A percentile compares a stretch with the other conserved stretches of the same genome.
phyloP scores from a whole-genome alignment of 2,113 vertebrate species.

The Malurus alboscapulatus region DNA sequence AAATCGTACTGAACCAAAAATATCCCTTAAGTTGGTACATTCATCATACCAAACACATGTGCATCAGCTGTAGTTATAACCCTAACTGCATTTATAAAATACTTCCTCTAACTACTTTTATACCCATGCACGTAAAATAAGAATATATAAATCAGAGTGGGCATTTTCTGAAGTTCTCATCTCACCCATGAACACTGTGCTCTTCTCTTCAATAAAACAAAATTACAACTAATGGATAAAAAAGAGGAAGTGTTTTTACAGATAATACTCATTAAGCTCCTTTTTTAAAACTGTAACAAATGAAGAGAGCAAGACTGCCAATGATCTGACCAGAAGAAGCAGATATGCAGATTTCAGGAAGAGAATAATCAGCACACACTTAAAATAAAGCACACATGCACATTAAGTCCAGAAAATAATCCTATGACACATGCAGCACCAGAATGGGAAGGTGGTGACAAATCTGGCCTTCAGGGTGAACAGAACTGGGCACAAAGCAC shows the following conservation, averaged over 20 bases:
- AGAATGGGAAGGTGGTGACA: not conserved
- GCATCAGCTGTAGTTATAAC: not conserved
- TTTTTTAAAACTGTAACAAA: not conserved
- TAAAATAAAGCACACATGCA: not conserved
- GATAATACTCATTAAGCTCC: not conserved
- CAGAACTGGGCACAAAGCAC: not conserved
- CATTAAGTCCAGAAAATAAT: fast-evolving
- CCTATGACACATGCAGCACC: fast-evolving
- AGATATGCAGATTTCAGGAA: not conserved
- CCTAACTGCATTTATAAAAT: not conserved
- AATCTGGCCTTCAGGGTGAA: not conserved
- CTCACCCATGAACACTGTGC: not conserved
- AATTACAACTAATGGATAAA: not conserved
- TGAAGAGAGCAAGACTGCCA: fast-evolving
- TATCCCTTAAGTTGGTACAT: not conserved
- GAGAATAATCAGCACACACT: not conserved
- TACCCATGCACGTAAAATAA: fast-evolving
- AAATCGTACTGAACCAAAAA: not conserved
- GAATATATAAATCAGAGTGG: not conserved
- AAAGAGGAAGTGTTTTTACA: not conserved
- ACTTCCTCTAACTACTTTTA: not conserved
- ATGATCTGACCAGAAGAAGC: not conserved
- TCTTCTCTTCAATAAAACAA: not conserved
- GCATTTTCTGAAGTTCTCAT: not conserved
- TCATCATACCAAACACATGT: not conserved